Conservation (phyloP, 2,797 vertebrate genomes). For the Sciaenops ocellatus region DNA sequence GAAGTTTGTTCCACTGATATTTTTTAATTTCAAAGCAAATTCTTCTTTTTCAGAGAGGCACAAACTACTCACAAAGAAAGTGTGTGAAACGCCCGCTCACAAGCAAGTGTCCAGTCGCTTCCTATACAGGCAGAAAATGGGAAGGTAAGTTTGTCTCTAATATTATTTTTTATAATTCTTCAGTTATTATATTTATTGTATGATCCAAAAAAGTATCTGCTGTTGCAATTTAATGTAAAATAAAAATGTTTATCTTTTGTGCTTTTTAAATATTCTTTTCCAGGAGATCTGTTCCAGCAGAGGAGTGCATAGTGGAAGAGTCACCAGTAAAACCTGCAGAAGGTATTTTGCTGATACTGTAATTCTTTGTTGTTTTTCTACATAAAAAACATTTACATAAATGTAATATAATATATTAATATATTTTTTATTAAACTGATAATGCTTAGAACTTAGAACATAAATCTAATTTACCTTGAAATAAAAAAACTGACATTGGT, state of each 20-base stretch:
- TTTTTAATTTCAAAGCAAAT: not conserved
- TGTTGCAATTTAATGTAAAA: not conserved
- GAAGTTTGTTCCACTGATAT: not conserved
- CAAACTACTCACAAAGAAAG: slow-evolving; percentile 91
- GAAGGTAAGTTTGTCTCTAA: slow-evolving; percentile 83
- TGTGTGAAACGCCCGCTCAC: slow-evolving; percentile 93
- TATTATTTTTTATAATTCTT: not conserved
- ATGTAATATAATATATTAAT: not conserved
- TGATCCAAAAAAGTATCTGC: not conserved
- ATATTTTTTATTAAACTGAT: no score
- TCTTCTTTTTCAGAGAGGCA: slow-evolving; percentile 83
- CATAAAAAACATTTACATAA: not conserved
- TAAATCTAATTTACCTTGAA: not conserved
- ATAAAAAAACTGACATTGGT: not conserved
- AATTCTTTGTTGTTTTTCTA: not conserved
- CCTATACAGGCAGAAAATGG: slow-evolving; percentile 89
- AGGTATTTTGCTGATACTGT: slow-evolving; percentile 78
- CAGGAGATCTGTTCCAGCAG: slow-evolving; percentile 88
- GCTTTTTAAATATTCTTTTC: slow-evolving; percentile 21
- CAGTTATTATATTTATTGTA: not conserved
- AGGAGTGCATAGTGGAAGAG: slow-evolving; percentile 92
- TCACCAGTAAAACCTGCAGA: slow-evolving; percentile 91
- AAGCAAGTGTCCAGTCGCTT: slow-evolving; percentile 93
- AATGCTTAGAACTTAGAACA: not conserved
- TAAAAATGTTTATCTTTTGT: not conserved